These are phyloP conservation scores for Drosophila yooni DNA, from an alignment of 2,888 invertebrate genomes.

Conservation along the genomic window DNA sequence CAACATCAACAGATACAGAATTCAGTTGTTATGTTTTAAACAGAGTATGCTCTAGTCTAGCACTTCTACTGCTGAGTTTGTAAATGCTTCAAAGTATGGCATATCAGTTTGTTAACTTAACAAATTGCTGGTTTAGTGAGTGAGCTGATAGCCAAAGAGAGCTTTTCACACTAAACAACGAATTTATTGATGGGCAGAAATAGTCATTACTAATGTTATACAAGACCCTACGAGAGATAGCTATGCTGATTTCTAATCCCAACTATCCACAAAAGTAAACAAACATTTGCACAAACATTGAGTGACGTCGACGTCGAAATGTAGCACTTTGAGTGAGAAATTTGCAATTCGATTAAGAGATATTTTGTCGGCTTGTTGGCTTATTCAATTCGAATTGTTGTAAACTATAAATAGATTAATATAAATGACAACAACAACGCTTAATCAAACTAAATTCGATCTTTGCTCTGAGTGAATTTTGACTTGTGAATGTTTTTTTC, in stretches of 20 bases:
- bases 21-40: background rate
- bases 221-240: background rate
- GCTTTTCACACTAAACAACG: background rate
- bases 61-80: background rate
- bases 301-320: background rate
- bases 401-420: constrained; percentile 18
- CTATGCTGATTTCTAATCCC: no score
- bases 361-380: background rate
- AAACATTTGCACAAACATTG: background rate
- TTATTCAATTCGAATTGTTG: background rate
- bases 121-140: background rate
- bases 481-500: background rate
- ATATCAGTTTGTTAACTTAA: constrained; percentile 11
- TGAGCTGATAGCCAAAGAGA: constrained; percentile 5
- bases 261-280: background rate
- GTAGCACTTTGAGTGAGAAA: background rate
- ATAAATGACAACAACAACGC: constrained; percentile 8
- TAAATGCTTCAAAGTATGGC: background rate
- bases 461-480: background rate
- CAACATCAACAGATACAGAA: background rate
- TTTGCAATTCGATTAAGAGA: background rate
- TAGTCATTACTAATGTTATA: background rate
- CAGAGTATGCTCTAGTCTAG: background rate
- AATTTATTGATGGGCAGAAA: background rate
- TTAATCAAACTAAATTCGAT: constrained; percentile 9